These are phyloP conservation scores for Sabellastarte sp. DNA, from an alignment of 2,888 invertebrate species.

Conservation along the genomic window DNA sequence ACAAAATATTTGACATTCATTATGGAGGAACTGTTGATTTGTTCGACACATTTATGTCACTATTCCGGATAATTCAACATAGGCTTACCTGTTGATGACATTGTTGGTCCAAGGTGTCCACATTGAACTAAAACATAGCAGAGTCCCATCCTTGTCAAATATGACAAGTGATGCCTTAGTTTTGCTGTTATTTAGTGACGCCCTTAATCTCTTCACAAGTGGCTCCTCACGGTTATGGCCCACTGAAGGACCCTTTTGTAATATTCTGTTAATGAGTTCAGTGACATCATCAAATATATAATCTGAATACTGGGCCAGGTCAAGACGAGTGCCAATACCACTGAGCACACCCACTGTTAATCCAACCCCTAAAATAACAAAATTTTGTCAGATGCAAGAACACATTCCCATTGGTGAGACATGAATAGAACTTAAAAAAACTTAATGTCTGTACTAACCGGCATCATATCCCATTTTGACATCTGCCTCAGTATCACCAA, in stretches of 20 bases:
- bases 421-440: neutral
- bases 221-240: too few relatives aligned
- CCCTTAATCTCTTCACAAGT: too few relatives aligned
- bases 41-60: too few relatives aligned
- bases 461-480: neutral
- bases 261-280: too few relatives aligned
- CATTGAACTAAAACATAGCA: conserved; percentile 59
- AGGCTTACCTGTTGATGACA: conserved; percentile 48
- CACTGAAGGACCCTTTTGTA: too few relatives aligned
- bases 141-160: conserved; percentile 62
- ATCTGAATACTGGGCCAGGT: too few relatives aligned
- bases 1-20: too few relatives aligned
- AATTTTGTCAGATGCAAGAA: neutral
- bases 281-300: too few relatives aligned
- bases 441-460: neutral
- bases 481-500: neutral
- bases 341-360: neutral
- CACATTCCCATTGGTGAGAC: neutral
- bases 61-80: too few relatives aligned
- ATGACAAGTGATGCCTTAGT: conserved; percentile 55
- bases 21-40: too few relatives aligned
- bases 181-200: too few relatives aligned
- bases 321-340: neutral
- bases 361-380: neutral
- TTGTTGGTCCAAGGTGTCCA: conserved; percentile 59